Base-by-base conservation (phyloP, 2,113 vertebrate genomes). In the Crotalus viridis region DNA sequence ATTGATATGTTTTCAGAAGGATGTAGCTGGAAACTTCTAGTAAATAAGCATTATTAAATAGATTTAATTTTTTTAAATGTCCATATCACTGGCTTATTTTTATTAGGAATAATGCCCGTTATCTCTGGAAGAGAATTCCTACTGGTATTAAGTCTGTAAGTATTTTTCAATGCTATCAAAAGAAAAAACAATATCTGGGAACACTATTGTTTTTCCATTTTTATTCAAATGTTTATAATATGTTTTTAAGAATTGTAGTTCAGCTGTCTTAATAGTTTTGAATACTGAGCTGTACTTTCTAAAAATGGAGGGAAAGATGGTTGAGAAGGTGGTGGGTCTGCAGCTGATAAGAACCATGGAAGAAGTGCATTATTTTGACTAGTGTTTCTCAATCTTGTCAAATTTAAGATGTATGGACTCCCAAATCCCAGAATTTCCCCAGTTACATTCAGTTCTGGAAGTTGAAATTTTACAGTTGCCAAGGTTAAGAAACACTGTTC, bases 91-190 rank as follows among this genome's bases (percentile, higher is more conserved):
- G 46, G 4, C 85, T 90, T 21, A 24, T 92, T 93, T 64, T 88
- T 94, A 89, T 93, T 93, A 99, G 99, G 99, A 99, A 99, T 95
- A 99, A 99, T 46, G 99, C 98, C 19, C 98, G 99, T 13, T 99
- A 99, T 92, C 98, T 99, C 39, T 99, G 99, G 99, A 99, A 99
- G 94, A 98, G 99, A 96, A 99, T 99, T 95, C 99, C 99, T 17
- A 98, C 98, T 95, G 98, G 99, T 89, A 98, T 99, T 88, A 99
- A 99, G 97, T 98, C 98, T 87, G 99, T 99, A 97, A 98, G 98
- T 97, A n/a, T 19, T 88, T 81, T 56, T 9, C 0, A 54, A 3
- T 74, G 4, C 74, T 86, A 19, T 17, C 28, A 59, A 59, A 59
- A 89, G 17, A 43, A n/a, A 28, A 33, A 46, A 43, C 8, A 51